Percentiles rank a stretch among this genome's conserved stretches.
Conservation (phyloP, 2,888 invertebrate genomes). For the Hypsopygia costalis region DNA sequence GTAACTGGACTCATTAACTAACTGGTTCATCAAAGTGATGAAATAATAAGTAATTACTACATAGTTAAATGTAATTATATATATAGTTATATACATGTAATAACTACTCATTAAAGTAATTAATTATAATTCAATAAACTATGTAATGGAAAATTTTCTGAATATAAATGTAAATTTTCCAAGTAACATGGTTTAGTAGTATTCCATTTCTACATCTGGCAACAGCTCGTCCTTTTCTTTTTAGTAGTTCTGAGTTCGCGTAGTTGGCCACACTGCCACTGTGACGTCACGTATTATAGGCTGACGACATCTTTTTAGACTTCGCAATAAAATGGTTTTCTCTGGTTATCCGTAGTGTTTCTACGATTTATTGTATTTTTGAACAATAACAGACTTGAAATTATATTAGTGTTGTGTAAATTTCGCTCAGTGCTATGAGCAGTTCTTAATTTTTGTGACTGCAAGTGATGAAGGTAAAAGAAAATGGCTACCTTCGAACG, state of each 20-base stretch:
- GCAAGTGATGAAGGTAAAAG: constrained; percentile 71
- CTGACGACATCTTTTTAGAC: constrained; percentile 65
- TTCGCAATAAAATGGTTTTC: constrained; percentile 62
- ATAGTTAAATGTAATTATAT: no score
- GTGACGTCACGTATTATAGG: constrained; percentile 71
- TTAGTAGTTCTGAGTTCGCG: constrained; percentile 23
- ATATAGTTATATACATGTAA: no score
- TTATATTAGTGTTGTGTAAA: constrained; percentile 55
- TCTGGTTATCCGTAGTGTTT: constrained; percentile 56
- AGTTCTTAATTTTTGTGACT: constrained; percentile 60
- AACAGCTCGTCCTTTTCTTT: constrained; percentile 18
- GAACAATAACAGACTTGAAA: constrained; percentile 46
- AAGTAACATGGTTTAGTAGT: no score
- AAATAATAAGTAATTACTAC: no score
- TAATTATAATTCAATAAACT: no score
- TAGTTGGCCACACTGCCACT: constrained; percentile 59
- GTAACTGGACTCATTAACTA: no score
- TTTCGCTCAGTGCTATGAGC: constrained; percentile 60
- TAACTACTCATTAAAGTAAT: no score
- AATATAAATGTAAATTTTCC: no score
- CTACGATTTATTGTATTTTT: constrained; percentile 52
- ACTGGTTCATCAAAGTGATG: no score
- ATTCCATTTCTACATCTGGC: constrained; percentile 19
- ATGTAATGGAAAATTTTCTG: no score
- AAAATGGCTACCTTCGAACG: constrained; percentile 75